Evolutionary conservation across 2,113 vertebrate genomes (phyloP), one percentile per base, ranked within the genome.

Genomic region (Rhagologus leucostigma): DNA sequence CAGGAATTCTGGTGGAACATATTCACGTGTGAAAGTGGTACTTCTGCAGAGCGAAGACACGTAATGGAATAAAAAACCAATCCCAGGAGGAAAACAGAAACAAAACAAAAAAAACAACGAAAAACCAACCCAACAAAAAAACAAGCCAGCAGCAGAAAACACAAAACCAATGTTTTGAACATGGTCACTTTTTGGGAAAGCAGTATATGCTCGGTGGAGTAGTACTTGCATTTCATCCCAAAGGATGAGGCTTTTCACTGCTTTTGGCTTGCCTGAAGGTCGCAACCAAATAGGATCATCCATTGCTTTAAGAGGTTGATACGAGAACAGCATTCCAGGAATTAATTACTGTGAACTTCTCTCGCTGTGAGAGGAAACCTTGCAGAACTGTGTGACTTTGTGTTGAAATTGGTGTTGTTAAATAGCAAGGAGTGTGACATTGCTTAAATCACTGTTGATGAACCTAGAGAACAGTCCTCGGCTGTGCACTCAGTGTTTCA

Each of bases 311-410:
- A 85, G 64, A 83, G 59, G 13, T 94, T 97, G 95, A 71, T 56
- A 13, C n/a, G 73, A 92, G 74, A 82, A 78, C 35, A 50, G 79
- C 75, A 21, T 96, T 94, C 71, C 67, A 87, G 94, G 87, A 94
- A 63, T 52, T 77, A 77, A 49, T 69, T 80, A 30, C 73, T 83
- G 30, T 53, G 73, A 91, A 87, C 37, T 26, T 73, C 62, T 56
- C 56, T 65, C 50, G 8, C 29, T 93, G 64, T 39, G 24, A 49
- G 23, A 73, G 92, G 83, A 89, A 86, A 39, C 21, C 21, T 77
- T 24, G 32, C 20, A 39, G 52, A 82, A 13, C 32, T 39, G 1
- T 22, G 57, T 23, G 29, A 41, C 52, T n/a, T 1, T 46, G 12
- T 56, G 59, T 75, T 84, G 92, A 71, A 74, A 46, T 64, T 35